A percentile compares a stretch with the other conserved stretches of the same genome.
Evolutionary conservation across 2,797 vertebrate species (phyloP).

Genomic region (Halcyon chelicuti): DNA sequence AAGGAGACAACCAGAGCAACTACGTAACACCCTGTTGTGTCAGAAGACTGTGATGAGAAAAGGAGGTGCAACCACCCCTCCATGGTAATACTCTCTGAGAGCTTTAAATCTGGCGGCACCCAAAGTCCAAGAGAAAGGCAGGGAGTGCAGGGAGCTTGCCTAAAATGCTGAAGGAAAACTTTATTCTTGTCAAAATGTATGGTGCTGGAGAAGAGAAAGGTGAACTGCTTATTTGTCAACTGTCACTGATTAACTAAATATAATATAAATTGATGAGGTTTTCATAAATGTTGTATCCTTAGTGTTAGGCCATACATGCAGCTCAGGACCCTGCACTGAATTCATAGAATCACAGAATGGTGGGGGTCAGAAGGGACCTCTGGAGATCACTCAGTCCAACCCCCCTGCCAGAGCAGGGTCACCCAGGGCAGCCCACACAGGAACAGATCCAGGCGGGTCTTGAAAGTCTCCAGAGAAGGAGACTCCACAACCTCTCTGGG

Average conservation of each 20-base stretch:
- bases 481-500: too few species aligned
- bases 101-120: not conserved
- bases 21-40: not conserved
- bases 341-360: too few species aligned
- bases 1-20: not conserved
- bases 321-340: not conserved
- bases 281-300: not conserved
- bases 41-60: not conserved
- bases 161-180: not conserved
- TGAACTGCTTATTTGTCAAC: not conserved
- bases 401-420: too few species aligned
- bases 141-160: not conserved
- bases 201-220: not conserved
- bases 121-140: not conserved
- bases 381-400: too few species aligned
- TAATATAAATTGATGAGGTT: not conserved
- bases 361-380: too few species aligned
- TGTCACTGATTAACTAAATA: not conserved
- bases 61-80: not conserved
- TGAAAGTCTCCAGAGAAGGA: too few species aligned
- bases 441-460: too few species aligned
- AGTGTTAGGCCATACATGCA: not conserved
- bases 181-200: not conserved
- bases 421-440: too few species aligned
- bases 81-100: not conserved